Evolutionary conservation across 2,888 invertebrate species (phyloP).

Genomic region (Apotomis turbidana): DNA sequence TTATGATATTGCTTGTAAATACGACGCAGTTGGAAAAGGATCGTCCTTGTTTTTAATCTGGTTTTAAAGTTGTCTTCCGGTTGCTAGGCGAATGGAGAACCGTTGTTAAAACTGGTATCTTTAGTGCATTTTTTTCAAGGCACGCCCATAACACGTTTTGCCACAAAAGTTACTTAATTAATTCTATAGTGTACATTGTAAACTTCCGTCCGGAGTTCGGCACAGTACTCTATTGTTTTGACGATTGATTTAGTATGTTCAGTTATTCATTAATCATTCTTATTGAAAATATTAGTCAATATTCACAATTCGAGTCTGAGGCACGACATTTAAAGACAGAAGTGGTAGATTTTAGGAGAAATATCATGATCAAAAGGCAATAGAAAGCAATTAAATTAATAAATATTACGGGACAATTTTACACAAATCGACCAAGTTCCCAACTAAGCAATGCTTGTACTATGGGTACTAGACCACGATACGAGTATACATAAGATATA

Average conservation of each 20-base stretch:
- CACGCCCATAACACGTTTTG: not conserved
- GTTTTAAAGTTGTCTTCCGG: constrained; percentile 3
- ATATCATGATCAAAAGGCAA: no score
- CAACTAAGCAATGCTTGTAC: no score
- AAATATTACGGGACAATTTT: no score
- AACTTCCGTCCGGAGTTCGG: constrained; percentile 21
- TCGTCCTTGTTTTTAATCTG: constrained; percentile 4
- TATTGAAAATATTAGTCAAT: not conserved
- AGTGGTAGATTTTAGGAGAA: no score
- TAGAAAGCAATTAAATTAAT: no score
- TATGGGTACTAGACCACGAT: no score
- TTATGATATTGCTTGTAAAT: constrained; percentile 21
- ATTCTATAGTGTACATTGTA: not conserved
- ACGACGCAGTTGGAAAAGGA: constrained; percentile 30
- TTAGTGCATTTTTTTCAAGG: not conserved
- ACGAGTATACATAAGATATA: no score
- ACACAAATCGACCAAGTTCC: no score
- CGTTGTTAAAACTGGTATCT: constrained; percentile 5
- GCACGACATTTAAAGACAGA: no score
- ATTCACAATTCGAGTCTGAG: not conserved
- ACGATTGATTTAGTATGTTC: not conserved
- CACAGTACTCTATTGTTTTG: constrained; percentile 6
- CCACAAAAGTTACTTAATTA: not conserved
- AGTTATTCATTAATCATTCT: not conserved
- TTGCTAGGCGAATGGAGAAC: constrained; percentile 2